phyloP scores from a whole-genome alignment of 2,797 vertebrate species.

The Diplodus puntazzo region DNA sequence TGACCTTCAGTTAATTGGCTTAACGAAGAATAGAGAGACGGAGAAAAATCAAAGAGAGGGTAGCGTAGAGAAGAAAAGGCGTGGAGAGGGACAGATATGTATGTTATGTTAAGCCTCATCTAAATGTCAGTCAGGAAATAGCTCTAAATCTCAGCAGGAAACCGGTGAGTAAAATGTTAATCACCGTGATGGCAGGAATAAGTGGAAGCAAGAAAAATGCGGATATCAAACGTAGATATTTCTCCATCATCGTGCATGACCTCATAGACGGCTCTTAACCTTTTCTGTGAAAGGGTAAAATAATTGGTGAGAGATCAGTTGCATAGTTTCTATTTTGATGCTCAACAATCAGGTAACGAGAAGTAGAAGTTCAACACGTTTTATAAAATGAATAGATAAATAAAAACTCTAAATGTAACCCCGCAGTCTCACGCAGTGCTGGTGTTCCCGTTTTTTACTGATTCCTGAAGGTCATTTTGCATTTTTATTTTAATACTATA shows the following conservation, averaged over 20 bases:
- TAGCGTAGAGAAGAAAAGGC: not conserved
- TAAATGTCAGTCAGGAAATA: not conserved
- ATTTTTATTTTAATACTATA: not conserved
- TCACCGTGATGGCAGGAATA: not conserved
- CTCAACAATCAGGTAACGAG: not conserved
- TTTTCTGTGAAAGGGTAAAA: slow-evolving; percentile 16
- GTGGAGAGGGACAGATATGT: not conserved
- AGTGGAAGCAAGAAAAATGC: not conserved
- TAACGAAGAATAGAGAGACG: slow-evolving; percentile 15
- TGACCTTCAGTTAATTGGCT: slow-evolving; percentile 62
- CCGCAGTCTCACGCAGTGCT: not conserved
- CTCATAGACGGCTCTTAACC: slow-evolving; percentile 2
- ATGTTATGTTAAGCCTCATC: not conserved
- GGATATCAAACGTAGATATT: not conserved
- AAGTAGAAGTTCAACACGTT: not conserved
- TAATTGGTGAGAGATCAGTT: slow-evolving; percentile 5
- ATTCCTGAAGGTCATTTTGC: not conserved
- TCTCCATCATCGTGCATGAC: slow-evolving; percentile 12
- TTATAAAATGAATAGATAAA: not conserved
- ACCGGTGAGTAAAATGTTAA: slow-evolving; percentile 25
- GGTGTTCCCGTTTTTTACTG: not conserved
- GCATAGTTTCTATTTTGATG: slow-evolving; percentile 5
- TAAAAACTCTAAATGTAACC: not conserved
- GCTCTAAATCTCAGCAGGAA: not conserved
- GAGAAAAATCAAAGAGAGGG: slow-evolving; percentile 11